Evolutionary conservation across 1,140 invertebrate species (phyloP).

Genomic region (Drosophila willistoni): DNA sequence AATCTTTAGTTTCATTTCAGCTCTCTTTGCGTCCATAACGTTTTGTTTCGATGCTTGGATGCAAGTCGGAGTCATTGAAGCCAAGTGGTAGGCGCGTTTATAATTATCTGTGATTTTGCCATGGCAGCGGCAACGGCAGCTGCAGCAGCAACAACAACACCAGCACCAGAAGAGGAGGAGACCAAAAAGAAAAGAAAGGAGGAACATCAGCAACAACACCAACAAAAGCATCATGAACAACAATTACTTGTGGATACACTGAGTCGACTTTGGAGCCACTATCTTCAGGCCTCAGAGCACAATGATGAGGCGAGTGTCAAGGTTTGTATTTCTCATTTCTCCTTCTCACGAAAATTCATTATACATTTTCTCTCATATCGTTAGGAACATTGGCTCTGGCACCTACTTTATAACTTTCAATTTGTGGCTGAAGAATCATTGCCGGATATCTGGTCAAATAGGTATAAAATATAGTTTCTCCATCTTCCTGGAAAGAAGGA

Average conservation of each 20-base stretch:
- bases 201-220: conserved; percentile 39
- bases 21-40: conserved; percentile 63
- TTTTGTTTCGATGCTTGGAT: conserved; percentile 52
- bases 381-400: conserved; percentile 76
- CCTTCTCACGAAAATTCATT: conserved; percentile 39
- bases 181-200: background rate
- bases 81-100: conserved; percentile 29
- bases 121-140: conserved; percentile 41
- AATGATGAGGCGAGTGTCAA: conserved; percentile 70
- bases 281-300: conserved; percentile 61
- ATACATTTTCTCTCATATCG: conserved; percentile 7
- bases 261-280: conserved; percentile 71
- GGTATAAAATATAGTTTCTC: conserved; percentile 31
- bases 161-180: no score
- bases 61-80: conserved; percentile 17
- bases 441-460: conserved; percentile 59
- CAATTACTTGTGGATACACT: conserved; percentile 63
- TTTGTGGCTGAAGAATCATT: conserved; percentile 57
- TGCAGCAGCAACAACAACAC: background rate
- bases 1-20: conserved; percentile 60
- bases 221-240: background rate
- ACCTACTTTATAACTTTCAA: conserved; percentile 74
- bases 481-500: background rate
- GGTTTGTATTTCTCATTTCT: conserved; percentile 51
- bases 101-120: conserved; percentile 53